These are phyloP conservation scores for Trichomycterus rosablanca DNA, from an alignment of 2,113 vertebrate genomes.

Conservation along the genomic window DNA sequence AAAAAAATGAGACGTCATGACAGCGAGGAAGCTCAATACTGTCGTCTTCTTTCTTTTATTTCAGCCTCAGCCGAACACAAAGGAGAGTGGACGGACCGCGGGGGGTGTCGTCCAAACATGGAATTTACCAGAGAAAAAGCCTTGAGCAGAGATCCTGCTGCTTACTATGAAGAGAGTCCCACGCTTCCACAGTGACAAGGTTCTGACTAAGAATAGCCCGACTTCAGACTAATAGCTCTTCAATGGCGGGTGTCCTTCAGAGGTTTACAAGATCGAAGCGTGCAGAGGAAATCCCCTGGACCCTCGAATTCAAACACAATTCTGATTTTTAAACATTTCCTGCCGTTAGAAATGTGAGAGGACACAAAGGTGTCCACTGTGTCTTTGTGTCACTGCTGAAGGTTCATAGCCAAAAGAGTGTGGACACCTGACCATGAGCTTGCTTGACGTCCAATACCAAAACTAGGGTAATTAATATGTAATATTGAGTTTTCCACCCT, in stretches of 20 bases:
- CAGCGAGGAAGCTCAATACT: not conserved
- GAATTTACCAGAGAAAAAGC: not conserved
- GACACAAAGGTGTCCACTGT: no score
- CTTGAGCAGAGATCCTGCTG: conserved; percentile 14
- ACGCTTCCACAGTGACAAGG: conserved; percentile 24
- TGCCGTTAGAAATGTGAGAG: no score
- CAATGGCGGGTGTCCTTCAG: conserved; percentile 3
- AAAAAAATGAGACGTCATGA: conserved; percentile 13
- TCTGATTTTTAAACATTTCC: conserved; percentile 38
- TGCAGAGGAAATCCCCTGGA: conserved; percentile 27
- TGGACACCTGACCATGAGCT: no score
- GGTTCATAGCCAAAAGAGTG: no score
- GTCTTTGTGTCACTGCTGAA: conserved; percentile 37
- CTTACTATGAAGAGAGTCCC: not conserved
- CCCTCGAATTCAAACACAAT: conserved; percentile 45
- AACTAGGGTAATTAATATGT: no score
- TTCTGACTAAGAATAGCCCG: conserved; percentile 34
- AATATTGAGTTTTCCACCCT: no score
- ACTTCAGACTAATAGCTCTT: conserved; percentile 4
- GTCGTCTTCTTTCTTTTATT: conserved; percentile 16
- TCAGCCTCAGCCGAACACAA: not conserved
- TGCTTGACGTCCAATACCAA: no score
- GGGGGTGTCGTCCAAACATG: not conserved
- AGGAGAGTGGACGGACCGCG: not conserved
- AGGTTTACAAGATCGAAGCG: conserved; percentile 30